Percentiles rank a stretch among this genome's conserved stretches.
Conservation (phyloP, 2,888 invertebrate species). For the Sesia apiformis region DNA sequence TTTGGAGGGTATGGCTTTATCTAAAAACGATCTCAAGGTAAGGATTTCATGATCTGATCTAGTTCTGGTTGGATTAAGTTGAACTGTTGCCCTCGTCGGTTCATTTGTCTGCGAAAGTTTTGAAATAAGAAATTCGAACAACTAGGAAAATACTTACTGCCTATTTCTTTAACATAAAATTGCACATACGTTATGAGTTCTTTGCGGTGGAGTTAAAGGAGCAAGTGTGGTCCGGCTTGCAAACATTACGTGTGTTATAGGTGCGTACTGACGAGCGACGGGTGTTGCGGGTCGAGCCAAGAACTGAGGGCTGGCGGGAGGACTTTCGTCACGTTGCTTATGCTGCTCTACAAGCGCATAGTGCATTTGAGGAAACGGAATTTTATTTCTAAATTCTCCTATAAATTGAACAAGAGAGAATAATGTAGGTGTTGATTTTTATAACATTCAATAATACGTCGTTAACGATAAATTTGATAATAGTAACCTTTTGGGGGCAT, state of each 20-base stretch:
- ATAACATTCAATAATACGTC: too few species aligned
- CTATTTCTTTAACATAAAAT: too few species aligned
- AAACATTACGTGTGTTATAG: conserved; percentile 50
- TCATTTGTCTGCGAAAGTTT: too few species aligned
- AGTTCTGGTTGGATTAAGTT: conserved; percentile 24
- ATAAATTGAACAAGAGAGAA: too few species aligned
- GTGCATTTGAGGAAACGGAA: not conserved
- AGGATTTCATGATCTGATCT: conserved; percentile 14
- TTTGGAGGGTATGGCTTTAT: conserved; percentile 11
- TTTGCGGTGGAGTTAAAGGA: conserved; percentile 30
- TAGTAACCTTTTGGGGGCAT: too few species aligned
- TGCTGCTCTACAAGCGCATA: conserved; percentile 5
- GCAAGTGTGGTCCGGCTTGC: conserved; percentile 23
- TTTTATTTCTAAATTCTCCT: too few species aligned
- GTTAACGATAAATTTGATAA: too few species aligned
- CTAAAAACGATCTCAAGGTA: conserved; percentile 16
- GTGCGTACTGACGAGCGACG: conserved; percentile 43
- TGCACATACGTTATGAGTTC: not conserved
- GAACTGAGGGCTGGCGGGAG: conserved; percentile 50
- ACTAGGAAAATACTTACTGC: too few species aligned
- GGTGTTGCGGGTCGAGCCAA: conserved; percentile 23
- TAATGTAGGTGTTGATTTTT: too few species aligned
- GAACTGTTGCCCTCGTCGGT: not conserved
- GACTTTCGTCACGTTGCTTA: conserved; percentile 50
- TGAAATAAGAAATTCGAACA: too few species aligned